Base-by-base conservation (phyloP, 2,113 vertebrate genomes). In the Lamprologus lemairii region DNA sequence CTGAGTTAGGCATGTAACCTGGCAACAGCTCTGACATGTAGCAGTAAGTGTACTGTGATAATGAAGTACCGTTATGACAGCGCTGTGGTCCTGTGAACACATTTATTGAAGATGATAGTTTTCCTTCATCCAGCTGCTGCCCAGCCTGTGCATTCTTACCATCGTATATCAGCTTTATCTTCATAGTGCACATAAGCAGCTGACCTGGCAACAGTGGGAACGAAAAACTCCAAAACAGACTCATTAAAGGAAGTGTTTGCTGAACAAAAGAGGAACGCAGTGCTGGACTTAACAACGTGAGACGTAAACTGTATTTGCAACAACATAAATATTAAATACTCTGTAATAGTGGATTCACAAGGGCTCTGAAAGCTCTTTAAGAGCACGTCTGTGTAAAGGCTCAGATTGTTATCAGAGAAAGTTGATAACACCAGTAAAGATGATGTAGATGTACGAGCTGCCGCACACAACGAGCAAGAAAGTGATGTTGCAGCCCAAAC, bases 101-200 rank as follows among this genome's bases (percentile, higher is more conserved):
- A 3, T 68, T 68, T 37, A 37, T 13, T 68, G 19, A 65, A 37
- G 60, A 65, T 37, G 33, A 5, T 65, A 8, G 33, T 65, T 65
- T 37, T 37, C 33, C 60, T 68, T 65, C 60, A n/a, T 63, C 31
- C 58, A 35, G 31, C 31, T 63, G 17, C 9, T 63, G 28, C 58
- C 31, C 31, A 13, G 0, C 19, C 60, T 37, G 31, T 35, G 31
- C 57, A 19, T 4, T 19, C 3, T 4, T 63, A 0, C 1, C 1
- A 0, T 35, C 2, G 4, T 35, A 0, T 3, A 12, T 65, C 31
- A 12, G 17, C 0, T 35, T n/a, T 1, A 35, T 65, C 60, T n/a
- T 35, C 10, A 0, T 37, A 65, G 31, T 0, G 10, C 60, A 65
- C 60, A 37, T 3, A 12, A 35, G 1, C 60, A 37, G 60, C 10